Percentiles rank a stretch among this genome's conserved stretches.
phyloP scores from a whole-genome alignment of 2,113 vertebrate genomes.

The Brevimyrus niger region DNA sequence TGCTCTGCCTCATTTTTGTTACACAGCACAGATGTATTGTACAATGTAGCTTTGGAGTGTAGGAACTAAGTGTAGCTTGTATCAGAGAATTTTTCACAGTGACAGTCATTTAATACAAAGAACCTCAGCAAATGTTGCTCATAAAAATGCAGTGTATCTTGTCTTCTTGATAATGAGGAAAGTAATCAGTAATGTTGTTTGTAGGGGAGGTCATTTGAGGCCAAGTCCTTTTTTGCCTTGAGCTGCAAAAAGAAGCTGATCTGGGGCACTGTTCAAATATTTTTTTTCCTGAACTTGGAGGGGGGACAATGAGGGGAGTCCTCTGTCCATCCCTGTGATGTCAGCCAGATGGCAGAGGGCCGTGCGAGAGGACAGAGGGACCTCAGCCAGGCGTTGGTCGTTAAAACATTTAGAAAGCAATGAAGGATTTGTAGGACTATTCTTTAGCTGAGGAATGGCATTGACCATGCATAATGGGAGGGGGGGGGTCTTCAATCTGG shows the following conservation, averaged over 20 bases:
- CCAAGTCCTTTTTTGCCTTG: not conserved
- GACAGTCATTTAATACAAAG: not conserved
- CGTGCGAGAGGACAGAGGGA: conserved; percentile 41
- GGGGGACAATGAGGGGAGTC: conserved; percentile 41
- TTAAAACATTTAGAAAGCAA: conserved; percentile 52
- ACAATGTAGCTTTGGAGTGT: not conserved
- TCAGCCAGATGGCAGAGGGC: conserved; percentile 52
- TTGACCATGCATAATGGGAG: conserved; percentile 19
- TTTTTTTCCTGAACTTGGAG: conserved; percentile 46
- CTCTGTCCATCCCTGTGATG: conserved; percentile 41
- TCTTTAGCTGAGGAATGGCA: conserved; percentile 34
- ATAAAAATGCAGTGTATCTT: not conserved
- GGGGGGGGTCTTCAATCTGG: conserved; percentile 15
- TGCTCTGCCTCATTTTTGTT: not conserved
- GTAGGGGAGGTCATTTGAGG: conserved; percentile 11
- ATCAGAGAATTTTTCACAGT: not conserved
- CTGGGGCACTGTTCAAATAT: conserved; percentile 38
- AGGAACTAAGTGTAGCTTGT: not conserved
- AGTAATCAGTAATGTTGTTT: not conserved
- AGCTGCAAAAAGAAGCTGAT: conserved; percentile 18
- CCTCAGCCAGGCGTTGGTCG: conserved; percentile 39
- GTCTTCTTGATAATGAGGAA: not conserved
- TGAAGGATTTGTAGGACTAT: conserved; percentile 45
- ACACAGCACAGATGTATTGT: not conserved
- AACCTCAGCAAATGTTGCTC: conserved; percentile 10